Evolutionary conservation across 1,140 invertebrate genomes (phyloP), one percentile per base, ranked within the genome.

Genomic region (Brachionus rubens): DNA sequence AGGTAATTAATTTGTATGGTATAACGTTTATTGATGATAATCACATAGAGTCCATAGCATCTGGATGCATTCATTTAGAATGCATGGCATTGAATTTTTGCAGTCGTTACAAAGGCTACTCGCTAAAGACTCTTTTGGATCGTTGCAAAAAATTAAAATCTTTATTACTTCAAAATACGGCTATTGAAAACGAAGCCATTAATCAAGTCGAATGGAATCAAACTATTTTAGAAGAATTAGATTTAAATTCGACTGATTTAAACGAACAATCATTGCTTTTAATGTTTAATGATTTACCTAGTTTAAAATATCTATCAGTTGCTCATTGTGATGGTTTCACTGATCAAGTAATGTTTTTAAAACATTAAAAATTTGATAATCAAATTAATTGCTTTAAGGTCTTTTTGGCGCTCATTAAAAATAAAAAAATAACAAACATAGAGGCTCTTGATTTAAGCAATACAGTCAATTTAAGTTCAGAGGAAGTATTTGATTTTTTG

Each of bases 1-100:
- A 80, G 28, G 79, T 86, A 5, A 82, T 86, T 24, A 86, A 86
- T 77, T 77, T 86, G 52, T 85, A 96, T 82, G 96, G 96, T 0
- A 97, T 98, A 72, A 96, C 94, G 82, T 99, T 99, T 80, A 91
- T 98, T 0, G 95, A 98, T 80, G 97, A 99, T 87, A 93, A 92
- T 0, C 96, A 99, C 81, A 96, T 99, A 59, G 97, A 99, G 83
- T 92, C 96, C 0, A 94, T 99, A 83, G 86, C 87, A 14, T 86
- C 84, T 50, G 89, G 88, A 80, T 88, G 86, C 79, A 89, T 89
- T 52, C 89, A 98, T 88, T 85, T 99, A 77, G 96, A 99, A 84
- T 96, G 94, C 82, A 83, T 99, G 56, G 94, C 96, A 3, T 91
- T 99, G 0, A 98, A 98, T 85, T 97, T 90, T 83, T 99, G 96